phyloP scores from a whole-genome alignment of 2,888 invertebrate genomes.

The Drosophila algonquin region DNA sequence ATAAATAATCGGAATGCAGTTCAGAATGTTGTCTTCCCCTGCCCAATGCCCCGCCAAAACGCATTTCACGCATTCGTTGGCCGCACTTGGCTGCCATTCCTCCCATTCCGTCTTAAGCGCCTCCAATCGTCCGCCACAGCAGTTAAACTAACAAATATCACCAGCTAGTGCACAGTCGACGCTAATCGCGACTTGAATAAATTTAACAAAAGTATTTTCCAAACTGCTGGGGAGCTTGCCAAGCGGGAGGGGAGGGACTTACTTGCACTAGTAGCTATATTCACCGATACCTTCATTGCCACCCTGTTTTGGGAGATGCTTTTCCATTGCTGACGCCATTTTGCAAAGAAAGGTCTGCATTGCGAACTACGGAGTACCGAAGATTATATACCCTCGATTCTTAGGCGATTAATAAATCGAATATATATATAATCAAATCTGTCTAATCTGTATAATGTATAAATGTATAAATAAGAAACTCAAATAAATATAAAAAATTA shows the following conservation, averaged over 20 bases:
- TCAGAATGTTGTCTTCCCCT: constrained; percentile 1
- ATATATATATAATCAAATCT: too few relatives aligned
- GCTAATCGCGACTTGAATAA: constrained; percentile 69
- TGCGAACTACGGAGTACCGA: neutral
- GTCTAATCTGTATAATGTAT: too few relatives aligned
- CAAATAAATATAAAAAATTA: too few relatives aligned
- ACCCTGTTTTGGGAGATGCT: neutral
- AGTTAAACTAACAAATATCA: constrained; percentile 41
- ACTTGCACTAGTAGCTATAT: constrained; percentile 48
- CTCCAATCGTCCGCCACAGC: constrained; percentile 22
- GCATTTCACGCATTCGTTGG: constrained; percentile 35
- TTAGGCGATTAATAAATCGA: too few relatives aligned
- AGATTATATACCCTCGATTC: neutral
- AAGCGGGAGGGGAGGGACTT: constrained; percentile 50
- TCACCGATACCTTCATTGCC: constrained; percentile 19
- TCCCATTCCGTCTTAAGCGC: neutral
- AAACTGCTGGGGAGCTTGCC: constrained; percentile 43
- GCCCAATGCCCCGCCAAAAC: neutral
- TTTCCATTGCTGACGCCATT: constrained; percentile 36
- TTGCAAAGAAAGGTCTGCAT: constrained; percentile 35
- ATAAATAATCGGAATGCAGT: constrained; percentile 15
- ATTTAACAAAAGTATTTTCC: constrained; percentile 70
- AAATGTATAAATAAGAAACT: too few relatives aligned
- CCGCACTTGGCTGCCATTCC: constrained; percentile 16
- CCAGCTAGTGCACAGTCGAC: constrained; percentile 12